These are phyloP conservation scores for Dusona sp. DNA, from an alignment of 2,888 invertebrate genomes.

Conservation along the genomic window DNA sequence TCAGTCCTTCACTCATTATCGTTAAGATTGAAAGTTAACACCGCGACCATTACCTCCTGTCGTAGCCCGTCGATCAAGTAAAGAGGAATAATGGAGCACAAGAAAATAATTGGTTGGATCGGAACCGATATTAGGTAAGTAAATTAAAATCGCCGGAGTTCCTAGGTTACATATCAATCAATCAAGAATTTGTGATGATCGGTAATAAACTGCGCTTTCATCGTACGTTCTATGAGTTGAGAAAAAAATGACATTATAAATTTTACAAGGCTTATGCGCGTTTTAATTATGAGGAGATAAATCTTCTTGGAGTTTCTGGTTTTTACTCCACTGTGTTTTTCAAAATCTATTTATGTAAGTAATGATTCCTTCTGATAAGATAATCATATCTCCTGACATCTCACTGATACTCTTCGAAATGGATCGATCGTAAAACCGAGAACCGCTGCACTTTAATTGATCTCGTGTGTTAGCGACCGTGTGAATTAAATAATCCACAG, in stretches of 20 bases:
- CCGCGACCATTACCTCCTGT: background rate
- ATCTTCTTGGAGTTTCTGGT: background rate
- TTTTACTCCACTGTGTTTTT: background rate
- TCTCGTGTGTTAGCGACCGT: background rate
- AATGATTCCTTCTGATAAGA: background rate
- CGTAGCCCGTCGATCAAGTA: background rate
- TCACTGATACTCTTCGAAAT: background rate
- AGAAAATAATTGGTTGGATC: background rate
- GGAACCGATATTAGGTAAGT: background rate
- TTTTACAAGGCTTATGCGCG: background rate
- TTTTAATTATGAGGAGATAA: background rate
- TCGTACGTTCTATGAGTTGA: background rate
- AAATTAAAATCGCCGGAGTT: background rate
- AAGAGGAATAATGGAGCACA: background rate
- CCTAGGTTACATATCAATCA: background rate
- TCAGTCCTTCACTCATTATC: conserved; percentile 25
- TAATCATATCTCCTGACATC: background rate
- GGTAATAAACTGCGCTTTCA: too few relatives aligned
- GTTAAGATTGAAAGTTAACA: conserved; percentile 21
- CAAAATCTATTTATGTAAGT: background rate
- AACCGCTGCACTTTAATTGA: background rate
- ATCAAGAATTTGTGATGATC: background rate
- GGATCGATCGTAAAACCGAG: background rate
- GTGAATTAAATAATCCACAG: background rate
- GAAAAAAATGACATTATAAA: background rate